These are phyloP conservation scores for Muscina levida DNA, from an alignment of 2,888 invertebrate genomes.

Conservation along the genomic window DNA sequence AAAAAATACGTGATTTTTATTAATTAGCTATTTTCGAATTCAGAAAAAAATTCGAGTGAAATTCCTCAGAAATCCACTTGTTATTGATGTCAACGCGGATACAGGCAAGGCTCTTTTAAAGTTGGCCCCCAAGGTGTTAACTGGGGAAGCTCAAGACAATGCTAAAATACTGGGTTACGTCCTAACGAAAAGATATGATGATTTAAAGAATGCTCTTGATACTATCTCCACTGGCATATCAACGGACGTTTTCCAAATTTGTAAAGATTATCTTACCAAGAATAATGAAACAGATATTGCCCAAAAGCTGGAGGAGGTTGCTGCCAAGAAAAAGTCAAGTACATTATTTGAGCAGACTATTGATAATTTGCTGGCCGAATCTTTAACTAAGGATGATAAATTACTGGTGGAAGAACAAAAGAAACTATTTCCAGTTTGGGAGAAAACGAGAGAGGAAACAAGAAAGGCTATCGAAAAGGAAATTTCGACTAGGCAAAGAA, in stretches of 20 bases:
- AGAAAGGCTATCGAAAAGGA: constrained; percentile 84
- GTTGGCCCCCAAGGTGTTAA: constrained; percentile 48
- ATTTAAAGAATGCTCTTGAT: constrained; percentile 76
- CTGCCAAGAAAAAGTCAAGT: neutral
- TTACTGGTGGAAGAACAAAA: constrained; percentile 75
- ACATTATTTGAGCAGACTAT: constrained; percentile 74
- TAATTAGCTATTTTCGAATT: constrained; percentile 43
- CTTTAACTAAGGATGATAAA: constrained; percentile 69
- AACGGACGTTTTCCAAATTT: constrained; percentile 34
- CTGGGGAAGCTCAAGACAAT: constrained; percentile 59
- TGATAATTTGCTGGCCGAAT: constrained; percentile 77
- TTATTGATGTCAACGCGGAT: constrained; percentile 90
- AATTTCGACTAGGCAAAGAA: constrained; percentile 81
- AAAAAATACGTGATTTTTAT: neutral
- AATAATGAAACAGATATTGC: constrained; percentile 17
- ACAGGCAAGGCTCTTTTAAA: constrained; percentile 81
- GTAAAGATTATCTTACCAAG: constrained; percentile 36
- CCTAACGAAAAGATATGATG: constrained; percentile 85
- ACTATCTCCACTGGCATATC: constrained; percentile 27
- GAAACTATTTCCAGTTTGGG: constrained; percentile 75
- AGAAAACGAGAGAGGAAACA: constrained; percentile 78
- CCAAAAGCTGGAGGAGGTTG: constrained; percentile 75
- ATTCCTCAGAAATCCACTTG: constrained; percentile 88
- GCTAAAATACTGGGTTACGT: constrained; percentile 78
- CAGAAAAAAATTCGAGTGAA: constrained; percentile 87